Evolutionary conservation across 1,140 invertebrate species (phyloP).

Genomic region (Akabosia matsudoensis): DNA sequence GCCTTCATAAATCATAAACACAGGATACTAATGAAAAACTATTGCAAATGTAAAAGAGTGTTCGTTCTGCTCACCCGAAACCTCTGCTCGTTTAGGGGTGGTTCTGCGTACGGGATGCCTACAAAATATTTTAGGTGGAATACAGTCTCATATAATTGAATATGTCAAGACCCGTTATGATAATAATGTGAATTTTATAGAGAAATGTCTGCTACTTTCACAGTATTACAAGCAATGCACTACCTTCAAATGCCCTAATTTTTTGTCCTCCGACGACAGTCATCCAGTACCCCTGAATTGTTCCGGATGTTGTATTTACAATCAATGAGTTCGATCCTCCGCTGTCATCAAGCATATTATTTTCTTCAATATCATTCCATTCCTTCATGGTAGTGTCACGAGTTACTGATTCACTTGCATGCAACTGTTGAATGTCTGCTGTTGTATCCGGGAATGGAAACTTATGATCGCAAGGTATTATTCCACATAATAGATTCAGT

Average conservation of each 20-base stretch:
- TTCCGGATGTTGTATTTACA: constrained; percentile 21
- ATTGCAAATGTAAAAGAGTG: not conserved
- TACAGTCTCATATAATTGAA: no score
- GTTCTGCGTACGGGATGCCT: not conserved
- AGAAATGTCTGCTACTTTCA: not conserved
- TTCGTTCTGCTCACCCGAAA: constrained; percentile 1
- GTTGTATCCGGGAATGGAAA: constrained; percentile 12
- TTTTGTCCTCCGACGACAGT: constrained; percentile 26
- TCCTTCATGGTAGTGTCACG: not conserved
- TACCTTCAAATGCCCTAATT: constrained; percentile 38
- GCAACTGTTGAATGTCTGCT: not conserved
- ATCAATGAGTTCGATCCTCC: constrained; percentile 1
- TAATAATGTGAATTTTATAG: no score
- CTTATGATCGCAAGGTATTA: constrained; percentile 15
- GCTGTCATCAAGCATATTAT: not conserved
- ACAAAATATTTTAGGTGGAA: no score
- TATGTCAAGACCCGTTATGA: no score
- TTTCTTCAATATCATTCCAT: not conserved
- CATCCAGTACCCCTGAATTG: constrained; percentile 32
- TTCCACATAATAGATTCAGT: constrained; percentile 7
- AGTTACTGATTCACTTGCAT: not conserved
- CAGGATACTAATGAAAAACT: not conserved
- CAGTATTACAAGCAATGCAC: not conserved
- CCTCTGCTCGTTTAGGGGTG: not conserved
- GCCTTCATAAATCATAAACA: not conserved